Evolutionary conservation across 2,797 vertebrate species (phyloP), one percentile per base, ranked within the genome.

Genomic region (Alauda arvensis): DNA sequence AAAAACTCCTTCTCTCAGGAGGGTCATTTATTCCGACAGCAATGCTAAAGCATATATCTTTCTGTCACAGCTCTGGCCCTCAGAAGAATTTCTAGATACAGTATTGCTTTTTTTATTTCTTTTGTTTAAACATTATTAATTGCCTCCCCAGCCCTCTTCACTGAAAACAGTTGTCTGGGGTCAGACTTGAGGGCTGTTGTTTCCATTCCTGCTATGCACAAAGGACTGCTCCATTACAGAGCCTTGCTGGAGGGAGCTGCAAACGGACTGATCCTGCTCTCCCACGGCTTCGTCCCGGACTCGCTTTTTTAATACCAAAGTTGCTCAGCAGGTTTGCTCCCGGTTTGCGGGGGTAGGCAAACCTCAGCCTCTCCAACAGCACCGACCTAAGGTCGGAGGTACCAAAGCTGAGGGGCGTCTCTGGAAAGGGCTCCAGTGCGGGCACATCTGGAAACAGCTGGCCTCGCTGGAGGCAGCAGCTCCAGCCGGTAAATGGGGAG

Each of bases 61-160:
- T 87, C 92, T 95, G 93, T 89, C 94, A 92, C 39, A 21, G 77
- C 88, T 87, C 77, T 90, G 85, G 76, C 87, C 51, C 93, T 92
- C 88, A 46, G 83, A 94, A 89, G 94, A 90, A 76, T 95, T 93
- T 92, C 88, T 89, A 91, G 92, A 90, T 94, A 91, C 83, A 87
- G 77, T 46, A 85, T 61, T 75, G 80, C 85, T 79, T 87, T 84
- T 87, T 83, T 87, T 69, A 67, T 93, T 94, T 77, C 88, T 87
- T 93, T 92, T 69, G 4, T 92, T 95, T 93, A 95, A 95, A 90
- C 88, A 74, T 88, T 94, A 93, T 94, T 95, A 95, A 94, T 93
- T 95, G 94, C 93, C 92, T 95, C 80, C 92, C 46, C 53, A 83
- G 87, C 65, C 77, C 91, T 92, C 46, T 85, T 67, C 2, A 28